Evolutionary conservation across 2,888 invertebrate genomes (phyloP).

Genomic region (Philonicus albiceps): DNA sequence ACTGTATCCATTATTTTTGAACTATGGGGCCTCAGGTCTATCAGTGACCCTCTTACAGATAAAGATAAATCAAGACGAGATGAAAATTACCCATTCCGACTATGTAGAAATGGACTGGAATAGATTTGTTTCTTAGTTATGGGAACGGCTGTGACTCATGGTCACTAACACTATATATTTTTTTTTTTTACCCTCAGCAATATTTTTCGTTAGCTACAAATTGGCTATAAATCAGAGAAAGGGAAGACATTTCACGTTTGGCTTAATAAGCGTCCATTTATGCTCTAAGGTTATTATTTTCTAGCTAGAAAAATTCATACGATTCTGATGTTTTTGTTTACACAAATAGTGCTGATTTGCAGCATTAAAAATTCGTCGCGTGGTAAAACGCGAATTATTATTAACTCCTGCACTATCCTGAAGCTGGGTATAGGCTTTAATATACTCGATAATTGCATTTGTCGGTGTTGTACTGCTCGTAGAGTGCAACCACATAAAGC

Average conservation of each 20-base stretch:
- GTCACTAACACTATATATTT: background rate
- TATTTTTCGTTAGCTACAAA: background rate
- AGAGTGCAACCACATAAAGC: background rate
- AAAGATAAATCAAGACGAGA: background rate
- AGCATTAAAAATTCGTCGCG: background rate
- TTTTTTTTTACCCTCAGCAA: background rate
- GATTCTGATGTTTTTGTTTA: background rate
- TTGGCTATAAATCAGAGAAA: slow-evolving; percentile 5
- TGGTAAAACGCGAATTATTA: background rate
- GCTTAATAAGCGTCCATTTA: background rate
- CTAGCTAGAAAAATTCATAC: background rate
- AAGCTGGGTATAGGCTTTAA: background rate
- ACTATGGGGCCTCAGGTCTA: background rate
- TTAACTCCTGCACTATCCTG: background rate
- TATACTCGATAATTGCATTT: background rate
- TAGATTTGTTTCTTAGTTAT: background rate
- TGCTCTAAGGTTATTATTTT: background rate
- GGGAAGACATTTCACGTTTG: background rate
- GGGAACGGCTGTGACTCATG: background rate
- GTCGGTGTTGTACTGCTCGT: background rate
- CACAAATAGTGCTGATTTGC: background rate
- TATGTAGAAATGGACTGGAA: background rate
- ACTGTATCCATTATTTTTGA: background rate
- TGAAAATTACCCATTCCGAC: background rate
- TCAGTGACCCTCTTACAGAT: background rate